Evolutionary conservation across 2,888 invertebrate genomes (phyloP).

Genomic region (Opisthograptis luteolata): DNA sequence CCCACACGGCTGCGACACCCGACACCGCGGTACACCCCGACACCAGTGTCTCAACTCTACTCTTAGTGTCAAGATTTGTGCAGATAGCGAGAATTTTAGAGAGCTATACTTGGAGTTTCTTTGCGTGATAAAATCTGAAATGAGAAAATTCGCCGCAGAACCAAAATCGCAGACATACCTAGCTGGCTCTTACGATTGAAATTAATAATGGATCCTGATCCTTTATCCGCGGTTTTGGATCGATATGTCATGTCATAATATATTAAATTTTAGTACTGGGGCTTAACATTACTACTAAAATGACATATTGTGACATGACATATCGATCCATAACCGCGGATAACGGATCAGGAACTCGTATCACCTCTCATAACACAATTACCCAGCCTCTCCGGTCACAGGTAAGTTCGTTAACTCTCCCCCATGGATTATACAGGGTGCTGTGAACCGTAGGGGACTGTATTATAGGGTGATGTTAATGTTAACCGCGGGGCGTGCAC

Average conservation of each 20-base stretch:
- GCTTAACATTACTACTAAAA: too few species aligned
- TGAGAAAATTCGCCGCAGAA: too few species aligned
- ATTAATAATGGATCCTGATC: too few species aligned
- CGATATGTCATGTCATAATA: too few species aligned
- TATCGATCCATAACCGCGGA: too few species aligned
- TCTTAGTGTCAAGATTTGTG: not conserved
- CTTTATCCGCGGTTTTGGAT: too few species aligned
- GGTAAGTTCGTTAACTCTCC: constrained; percentile 5
- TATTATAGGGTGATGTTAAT: not conserved
- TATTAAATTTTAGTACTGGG: too few species aligned
- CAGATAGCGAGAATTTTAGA: not conserved
- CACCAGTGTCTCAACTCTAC: not conserved
- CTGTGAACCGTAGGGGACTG: not conserved
- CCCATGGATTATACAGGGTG: constrained; percentile 1
- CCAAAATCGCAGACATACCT: not conserved
- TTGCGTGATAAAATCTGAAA: too few species aligned
- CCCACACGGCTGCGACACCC: constrained; percentile 8
- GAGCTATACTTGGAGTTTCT: too few species aligned
- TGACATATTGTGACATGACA: too few species aligned
- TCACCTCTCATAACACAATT: not conserved
- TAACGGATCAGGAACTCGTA: too few species aligned
- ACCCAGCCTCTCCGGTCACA: not conserved
- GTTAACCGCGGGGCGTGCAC: constrained; percentile 18
- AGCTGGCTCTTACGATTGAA: too few species aligned
- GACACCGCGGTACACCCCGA: constrained; percentile 6